Conservation (phyloP, 2,113 vertebrate species). For the Anolis sagrei region DNA sequence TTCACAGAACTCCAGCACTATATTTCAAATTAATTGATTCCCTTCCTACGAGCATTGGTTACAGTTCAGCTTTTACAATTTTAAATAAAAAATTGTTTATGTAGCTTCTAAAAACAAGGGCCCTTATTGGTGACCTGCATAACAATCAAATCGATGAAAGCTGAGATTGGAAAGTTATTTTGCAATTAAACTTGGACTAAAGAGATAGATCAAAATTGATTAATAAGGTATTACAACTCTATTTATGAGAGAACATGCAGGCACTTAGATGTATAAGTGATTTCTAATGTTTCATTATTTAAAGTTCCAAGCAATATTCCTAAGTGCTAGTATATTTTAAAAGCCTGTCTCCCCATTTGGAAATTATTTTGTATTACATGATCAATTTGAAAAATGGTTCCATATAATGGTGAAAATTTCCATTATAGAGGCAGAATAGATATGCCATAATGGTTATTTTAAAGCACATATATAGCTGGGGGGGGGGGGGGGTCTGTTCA, state of each 20-base stretch:
- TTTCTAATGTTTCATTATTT: neutral
- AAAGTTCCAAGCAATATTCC: neutral
- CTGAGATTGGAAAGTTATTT: neutral
- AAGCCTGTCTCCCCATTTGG: neutral
- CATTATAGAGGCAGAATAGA: neutral
- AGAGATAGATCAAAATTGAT: neutral
- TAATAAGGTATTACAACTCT: neutral
- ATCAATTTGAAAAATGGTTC: neutral
- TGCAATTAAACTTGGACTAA: neutral
- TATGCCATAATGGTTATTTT: neutral
- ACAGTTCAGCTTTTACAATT: too few relatives aligned
- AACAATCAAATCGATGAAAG: neutral
- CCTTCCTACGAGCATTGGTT: too few relatives aligned
- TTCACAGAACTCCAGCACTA: too few relatives aligned
- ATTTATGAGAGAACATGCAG: neutral
- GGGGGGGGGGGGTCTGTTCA: too few relatives aligned
- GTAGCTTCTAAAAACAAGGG: neutral
- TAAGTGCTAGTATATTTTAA: neutral
- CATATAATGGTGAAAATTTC: neutral
- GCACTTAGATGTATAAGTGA: neutral
- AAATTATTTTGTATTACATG: neutral
- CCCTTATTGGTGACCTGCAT: neutral
- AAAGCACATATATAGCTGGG: neutral
- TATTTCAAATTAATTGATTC: too few relatives aligned
- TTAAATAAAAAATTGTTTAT: too few relatives aligned